Evolutionary conservation across 2,113 vertebrate species (phyloP).

Genomic region (Ascaphus truei): DNA sequence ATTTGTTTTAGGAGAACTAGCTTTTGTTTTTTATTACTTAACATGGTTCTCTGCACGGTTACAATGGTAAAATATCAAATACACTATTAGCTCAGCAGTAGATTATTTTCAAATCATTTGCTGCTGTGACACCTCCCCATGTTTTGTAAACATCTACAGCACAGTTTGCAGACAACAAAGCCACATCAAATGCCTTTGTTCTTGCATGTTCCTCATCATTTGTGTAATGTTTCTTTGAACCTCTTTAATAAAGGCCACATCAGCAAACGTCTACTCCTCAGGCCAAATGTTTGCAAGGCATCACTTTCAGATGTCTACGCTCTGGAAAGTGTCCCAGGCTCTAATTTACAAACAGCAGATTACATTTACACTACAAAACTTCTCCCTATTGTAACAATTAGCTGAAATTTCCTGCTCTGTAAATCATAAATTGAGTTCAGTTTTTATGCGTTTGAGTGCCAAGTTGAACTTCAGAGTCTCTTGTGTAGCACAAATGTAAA

Average conservation of each 20-base stretch:
- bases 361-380: conserved; percentile 31
- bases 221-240: conserved; percentile 19
- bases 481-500: not conserved
- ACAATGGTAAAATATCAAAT: too few relatives aligned
- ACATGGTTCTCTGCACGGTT: too few relatives aligned
- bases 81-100: not conserved
- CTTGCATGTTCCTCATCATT: not conserved
- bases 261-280: conserved; percentile 12
- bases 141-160: conserved; percentile 17
- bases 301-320: conserved; percentile 4
- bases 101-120: too few relatives aligned
- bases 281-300: not conserved
- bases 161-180: conserved; percentile 3
- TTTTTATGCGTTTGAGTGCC: not conserved
- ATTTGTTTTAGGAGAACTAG: too few relatives aligned
- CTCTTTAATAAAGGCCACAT: conserved; percentile 25
- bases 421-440: conserved; percentile 32
- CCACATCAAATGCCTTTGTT: conserved; percentile 18
- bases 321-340: conserved; percentile 21
- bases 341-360: conserved; percentile 23
- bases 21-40: too few relatives aligned
- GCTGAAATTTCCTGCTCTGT: conserved; percentile 27
- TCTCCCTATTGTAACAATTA: conserved; percentile 34
- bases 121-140: not conserved
- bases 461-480: not conserved